Percentiles rank a stretch among this genome's conserved stretches.
phyloP scores from a whole-genome alignment of 2,113 vertebrate genomes.

The Malurus elegans region DNA sequence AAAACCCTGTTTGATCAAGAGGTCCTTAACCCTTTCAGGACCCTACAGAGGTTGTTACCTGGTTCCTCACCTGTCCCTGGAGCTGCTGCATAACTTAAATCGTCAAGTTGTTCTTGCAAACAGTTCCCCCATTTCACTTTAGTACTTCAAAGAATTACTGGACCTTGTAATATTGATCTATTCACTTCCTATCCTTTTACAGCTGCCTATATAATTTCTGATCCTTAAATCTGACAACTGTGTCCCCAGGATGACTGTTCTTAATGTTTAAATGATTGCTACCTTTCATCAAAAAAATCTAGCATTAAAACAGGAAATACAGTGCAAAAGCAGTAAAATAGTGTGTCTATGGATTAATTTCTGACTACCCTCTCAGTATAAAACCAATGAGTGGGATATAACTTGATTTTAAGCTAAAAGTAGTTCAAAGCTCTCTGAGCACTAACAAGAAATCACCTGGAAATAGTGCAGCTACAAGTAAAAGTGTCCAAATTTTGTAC shows the following conservation, averaged over 20 bases:
- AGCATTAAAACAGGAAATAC: constrained; percentile 18
- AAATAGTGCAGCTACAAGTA: neutral
- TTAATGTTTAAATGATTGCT: constrained; percentile 48
- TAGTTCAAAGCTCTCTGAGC: neutral
- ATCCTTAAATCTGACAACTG: constrained; percentile 62
- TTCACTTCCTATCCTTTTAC: constrained; percentile 50
- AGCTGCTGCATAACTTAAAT: neutral
- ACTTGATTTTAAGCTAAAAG: neutral
- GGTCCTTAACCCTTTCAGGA: neutral
- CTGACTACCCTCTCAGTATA: neutral
- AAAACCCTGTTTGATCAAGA: neutral
- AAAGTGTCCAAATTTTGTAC: neutral
- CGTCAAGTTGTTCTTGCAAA: constrained; percentile 35
- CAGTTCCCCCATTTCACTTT: constrained; percentile 20
- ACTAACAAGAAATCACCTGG: neutral
- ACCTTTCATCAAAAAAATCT: constrained; percentile 38
- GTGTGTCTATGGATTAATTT: neutral
- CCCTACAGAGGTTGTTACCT: neutral
- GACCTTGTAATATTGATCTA: constrained; percentile 58
- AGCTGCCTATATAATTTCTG: constrained; percentile 50
- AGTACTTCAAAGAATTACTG: constrained; percentile 38
- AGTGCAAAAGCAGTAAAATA: neutral
- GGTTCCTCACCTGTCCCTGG: neutral
- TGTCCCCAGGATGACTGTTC: constrained; percentile 50
- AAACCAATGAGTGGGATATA: neutral